These are phyloP conservation scores for Muscicapa adusta DNA, from an alignment of 2,113 vertebrate species.

Conservation along the genomic window DNA sequence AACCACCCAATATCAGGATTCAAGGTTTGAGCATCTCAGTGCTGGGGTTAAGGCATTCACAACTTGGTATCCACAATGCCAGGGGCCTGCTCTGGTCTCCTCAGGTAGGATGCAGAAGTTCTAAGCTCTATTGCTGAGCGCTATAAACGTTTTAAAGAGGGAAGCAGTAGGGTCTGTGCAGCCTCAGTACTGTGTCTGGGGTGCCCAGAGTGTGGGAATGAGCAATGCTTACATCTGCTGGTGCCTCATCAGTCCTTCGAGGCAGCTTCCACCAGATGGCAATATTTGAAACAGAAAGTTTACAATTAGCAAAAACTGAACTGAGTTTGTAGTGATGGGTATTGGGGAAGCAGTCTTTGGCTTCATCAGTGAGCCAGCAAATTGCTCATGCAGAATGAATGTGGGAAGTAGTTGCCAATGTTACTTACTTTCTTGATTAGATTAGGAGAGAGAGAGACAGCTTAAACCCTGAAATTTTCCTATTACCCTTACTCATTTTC, in stretches of 20 bases:
- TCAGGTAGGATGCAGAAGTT: not conserved
- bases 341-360: not conserved
- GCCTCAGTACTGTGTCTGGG: not conserved
- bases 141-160: not conserved
- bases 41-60: not conserved
- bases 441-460: not conserved
- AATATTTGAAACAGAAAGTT: not conserved
- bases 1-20: not conserved
- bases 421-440: not conserved
- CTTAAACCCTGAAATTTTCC: not conserved
- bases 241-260: not conserved
- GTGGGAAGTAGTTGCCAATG: not conserved
- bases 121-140: not conserved
- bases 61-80: not conserved
- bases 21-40: not conserved
- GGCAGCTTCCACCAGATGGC: conserved; percentile 40
- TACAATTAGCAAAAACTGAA: not conserved
- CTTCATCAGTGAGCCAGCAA: not conserved
- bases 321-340: not conserved
- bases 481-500: not conserved
- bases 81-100: not conserved
- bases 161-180: not conserved
- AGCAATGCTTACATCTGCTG: not conserved
- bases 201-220: too few relatives aligned
- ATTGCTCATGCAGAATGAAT: not conserved